A percentile compares a stretch with the other conserved stretches of the same genome.
Conservation (phyloP, 2,797 vertebrate genomes). For the Scyliorhinus canicula region DNA sequence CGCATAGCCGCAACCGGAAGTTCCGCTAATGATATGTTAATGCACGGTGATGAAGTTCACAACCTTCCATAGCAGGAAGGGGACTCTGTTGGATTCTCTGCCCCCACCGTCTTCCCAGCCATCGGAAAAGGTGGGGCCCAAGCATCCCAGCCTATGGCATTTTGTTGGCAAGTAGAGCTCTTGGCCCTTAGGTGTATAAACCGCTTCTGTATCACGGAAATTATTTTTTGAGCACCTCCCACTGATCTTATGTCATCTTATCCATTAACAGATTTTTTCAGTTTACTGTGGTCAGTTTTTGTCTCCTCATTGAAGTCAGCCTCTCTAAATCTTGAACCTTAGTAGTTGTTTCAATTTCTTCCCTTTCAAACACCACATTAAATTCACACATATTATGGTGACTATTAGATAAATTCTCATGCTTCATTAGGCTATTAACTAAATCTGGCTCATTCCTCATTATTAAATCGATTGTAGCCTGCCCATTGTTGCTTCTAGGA, state of each 20-base stretch:
- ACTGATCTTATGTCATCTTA: neutral
- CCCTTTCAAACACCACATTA: neutral
- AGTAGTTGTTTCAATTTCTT: neutral
- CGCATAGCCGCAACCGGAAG: no score
- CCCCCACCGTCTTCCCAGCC: no score
- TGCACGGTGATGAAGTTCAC: no score
- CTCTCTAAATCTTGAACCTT: neutral
- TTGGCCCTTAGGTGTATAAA: neutral
- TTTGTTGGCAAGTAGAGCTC: neutral
- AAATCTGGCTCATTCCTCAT: neutral
- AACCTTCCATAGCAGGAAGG: no score
- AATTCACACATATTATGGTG: neutral
- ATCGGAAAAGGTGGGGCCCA: no score
- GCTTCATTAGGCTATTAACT: neutral
- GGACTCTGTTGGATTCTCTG: no score
- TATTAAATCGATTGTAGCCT: neutral
- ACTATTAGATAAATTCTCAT: neutral
- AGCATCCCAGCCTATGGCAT: no score
- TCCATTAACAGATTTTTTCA: neutral
- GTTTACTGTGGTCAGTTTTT: neutral
- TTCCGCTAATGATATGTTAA: no score
- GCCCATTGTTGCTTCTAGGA: neutral
- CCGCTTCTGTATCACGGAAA: neutral
- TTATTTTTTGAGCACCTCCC: neutral
- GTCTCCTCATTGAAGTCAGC: neutral